These are phyloP conservation scores for Trichoplax adhaerens DNA, from an alignment of 37 sponge, comb jelly and placozoan species.

Conservation along the genomic window DNA sequence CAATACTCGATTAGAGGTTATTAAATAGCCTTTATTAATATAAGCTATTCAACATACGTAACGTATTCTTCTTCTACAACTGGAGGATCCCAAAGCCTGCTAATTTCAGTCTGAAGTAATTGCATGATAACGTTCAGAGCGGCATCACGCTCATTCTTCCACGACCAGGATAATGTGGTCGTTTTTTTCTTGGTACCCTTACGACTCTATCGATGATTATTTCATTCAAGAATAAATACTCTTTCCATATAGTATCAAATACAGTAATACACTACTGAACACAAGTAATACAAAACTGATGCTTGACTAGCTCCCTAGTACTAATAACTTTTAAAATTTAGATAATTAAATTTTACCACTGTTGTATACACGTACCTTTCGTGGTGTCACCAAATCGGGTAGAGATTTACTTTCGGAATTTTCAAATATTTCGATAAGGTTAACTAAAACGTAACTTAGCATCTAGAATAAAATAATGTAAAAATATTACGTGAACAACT, in stretches of 20 bases:
- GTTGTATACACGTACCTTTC: too few relatives aligned
- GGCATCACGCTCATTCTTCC: constrained; percentile 16
- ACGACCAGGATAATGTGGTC: background rate
- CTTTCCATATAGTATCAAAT: too few relatives aligned
- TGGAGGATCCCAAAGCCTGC: constrained; percentile 56
- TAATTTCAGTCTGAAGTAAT: constrained; percentile 31
- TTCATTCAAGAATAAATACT: too few relatives aligned
- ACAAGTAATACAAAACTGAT: too few relatives aligned
- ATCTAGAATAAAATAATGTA: constrained; percentile 18
- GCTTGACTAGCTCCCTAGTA: too few relatives aligned
- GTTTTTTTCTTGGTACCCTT: too few relatives aligned
- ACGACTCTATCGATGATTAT: too few relatives aligned
- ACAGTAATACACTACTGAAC: too few relatives aligned
- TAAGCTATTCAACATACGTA: constrained; percentile 1
- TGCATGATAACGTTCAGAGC: constrained; percentile 10
- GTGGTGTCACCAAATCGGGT: too few relatives aligned
- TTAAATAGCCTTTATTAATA: constrained; percentile 3
- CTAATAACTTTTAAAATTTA: too few relatives aligned
- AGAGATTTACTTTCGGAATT: constrained; percentile 14
- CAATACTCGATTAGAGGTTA: constrained; percentile 16
- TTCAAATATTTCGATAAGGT: constrained; percentile 41
- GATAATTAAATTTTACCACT: too few relatives aligned
- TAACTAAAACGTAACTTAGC: constrained; percentile 39
- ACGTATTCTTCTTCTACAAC: constrained; percentile 9
- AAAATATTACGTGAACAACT: too few relatives aligned